Base-by-base conservation (phyloP, 2,113 vertebrate genomes). In the Gorsachius goisagi region DNA sequence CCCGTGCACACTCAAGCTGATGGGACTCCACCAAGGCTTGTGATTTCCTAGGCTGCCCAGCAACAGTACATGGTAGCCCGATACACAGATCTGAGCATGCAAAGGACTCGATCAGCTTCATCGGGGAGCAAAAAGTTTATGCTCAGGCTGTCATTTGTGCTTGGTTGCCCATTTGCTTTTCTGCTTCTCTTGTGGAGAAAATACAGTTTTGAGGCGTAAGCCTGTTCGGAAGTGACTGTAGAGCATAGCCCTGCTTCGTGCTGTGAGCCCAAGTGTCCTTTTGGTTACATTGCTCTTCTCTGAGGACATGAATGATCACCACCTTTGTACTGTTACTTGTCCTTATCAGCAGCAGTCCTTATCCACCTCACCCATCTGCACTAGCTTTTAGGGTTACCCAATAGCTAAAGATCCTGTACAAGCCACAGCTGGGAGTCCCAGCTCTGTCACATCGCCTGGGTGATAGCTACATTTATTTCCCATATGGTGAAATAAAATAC, bases 31-130 rank as follows among this genome's bases (percentile, higher is more conserved):
- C 69, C 53, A 77, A 88, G 44, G 24, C 44, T 77, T 52, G 27
- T 49, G 44, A n/a, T 89, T 93, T 92, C 66, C 39, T 58, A 30
- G 16, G 52, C 88, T 88, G 72, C 24, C 41, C 90, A 63, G 64
- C 47, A 60, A 9, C 49, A 35, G 5, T 16, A 58, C 2, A 0
- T 18, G 16, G 63, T 64, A 74, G 45, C n/a, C 35, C 4, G 0
- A 14, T 23, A 33, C 45, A 63, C 79, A 84, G 79, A 71, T 45
- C 71, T 85, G 73, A 87, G 58, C 49, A 13, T 21, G 27, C 19
- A 8, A 56, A 75, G n/a, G 47, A 22, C 35, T 71, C 20, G 12
- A 9, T 37, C 27, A 47, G 2, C 16, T 78, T 92, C 9, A 2
- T 5, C 3, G 6, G 5, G 6, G n/a, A 19, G 20, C 41, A 71